Conservation (phyloP, 1,140 invertebrate species). For the Drosophila sturtevanti region DNA sequence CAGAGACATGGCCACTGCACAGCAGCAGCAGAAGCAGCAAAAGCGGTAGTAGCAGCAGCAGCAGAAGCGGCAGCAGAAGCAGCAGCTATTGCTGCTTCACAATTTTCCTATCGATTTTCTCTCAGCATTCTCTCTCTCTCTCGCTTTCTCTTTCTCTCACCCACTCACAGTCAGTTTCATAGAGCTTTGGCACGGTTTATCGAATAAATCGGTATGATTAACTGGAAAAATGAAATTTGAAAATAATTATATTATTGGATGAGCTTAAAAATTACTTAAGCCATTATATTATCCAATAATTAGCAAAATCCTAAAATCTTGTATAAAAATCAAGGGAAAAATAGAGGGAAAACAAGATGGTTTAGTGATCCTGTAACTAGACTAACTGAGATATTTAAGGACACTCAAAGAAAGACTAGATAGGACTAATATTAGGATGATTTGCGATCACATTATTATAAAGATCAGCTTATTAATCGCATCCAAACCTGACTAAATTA, state of each 20-base stretch:
- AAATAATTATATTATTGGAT: not conserved
- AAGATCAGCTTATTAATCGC: too few relatives aligned
- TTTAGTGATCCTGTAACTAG: too few relatives aligned
- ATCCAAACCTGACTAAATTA: too few relatives aligned
- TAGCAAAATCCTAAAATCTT: too few relatives aligned
- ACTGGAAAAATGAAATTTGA: not conserved
- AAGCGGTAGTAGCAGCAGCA: not conserved
- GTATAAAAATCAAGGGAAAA: too few relatives aligned
- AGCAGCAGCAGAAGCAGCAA: not conserved
- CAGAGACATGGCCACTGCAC: slow-evolving; percentile 6
- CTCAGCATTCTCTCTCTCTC: not conserved
- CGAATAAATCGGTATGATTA: not conserved
- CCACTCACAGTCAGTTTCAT: not conserved
- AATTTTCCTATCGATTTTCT: slow-evolving; percentile 13
- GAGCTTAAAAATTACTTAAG: not conserved
- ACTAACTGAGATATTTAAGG: too few relatives aligned
- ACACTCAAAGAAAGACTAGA: too few relatives aligned
- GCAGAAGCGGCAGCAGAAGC: not conserved
- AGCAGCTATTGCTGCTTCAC: slow-evolving; percentile 1
- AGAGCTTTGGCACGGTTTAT: not conserved
- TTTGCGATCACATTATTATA: too few relatives aligned
- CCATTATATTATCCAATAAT: too few relatives aligned
- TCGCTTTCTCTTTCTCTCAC: not conserved
- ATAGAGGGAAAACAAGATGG: too few relatives aligned
- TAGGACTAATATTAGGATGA: too few relatives aligned